Evolutionary conservation across 2,113 vertebrate species (phyloP).

Genomic region (Meriones unguiculatus): DNA sequence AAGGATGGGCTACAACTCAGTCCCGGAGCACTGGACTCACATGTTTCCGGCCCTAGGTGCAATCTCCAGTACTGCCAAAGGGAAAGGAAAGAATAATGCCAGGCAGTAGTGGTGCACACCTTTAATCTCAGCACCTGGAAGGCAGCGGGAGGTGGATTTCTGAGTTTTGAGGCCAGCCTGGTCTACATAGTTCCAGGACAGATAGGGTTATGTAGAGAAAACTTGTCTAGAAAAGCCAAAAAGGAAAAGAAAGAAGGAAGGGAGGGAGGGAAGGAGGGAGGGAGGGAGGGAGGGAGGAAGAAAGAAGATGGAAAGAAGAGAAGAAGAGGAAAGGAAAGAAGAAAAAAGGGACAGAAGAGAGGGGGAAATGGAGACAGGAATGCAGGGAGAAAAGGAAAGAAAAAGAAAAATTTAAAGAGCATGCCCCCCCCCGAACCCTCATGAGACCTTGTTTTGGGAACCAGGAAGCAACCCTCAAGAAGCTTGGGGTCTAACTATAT

Average conservation of each 20-base stretch:
- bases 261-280: fast-evolving
- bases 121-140: not conserved
- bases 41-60: not conserved
- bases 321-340: not conserved
- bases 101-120: not conserved
- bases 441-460: not conserved
- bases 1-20: not conserved
- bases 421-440: not conserved
- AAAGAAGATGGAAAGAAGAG: too few relatives aligned
- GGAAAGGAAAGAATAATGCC: not conserved
- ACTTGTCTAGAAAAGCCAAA: not conserved
- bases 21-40: not conserved
- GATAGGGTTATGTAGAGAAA: not conserved
- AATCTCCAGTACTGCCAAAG: not conserved
- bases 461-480: not conserved
- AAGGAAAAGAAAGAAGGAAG: not conserved
- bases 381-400: not conserved
- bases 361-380: not conserved
- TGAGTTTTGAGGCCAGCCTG: not conserved
- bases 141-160: not conserved
- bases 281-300: too few relatives aligned
- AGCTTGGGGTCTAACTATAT: not conserved
- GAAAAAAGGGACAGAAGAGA: not conserved
- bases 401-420: not conserved
- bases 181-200: not conserved